Evolutionary conservation across 2,113 vertebrate genomes (phyloP).

Genomic region (Glaucidium brasilianum): DNA sequence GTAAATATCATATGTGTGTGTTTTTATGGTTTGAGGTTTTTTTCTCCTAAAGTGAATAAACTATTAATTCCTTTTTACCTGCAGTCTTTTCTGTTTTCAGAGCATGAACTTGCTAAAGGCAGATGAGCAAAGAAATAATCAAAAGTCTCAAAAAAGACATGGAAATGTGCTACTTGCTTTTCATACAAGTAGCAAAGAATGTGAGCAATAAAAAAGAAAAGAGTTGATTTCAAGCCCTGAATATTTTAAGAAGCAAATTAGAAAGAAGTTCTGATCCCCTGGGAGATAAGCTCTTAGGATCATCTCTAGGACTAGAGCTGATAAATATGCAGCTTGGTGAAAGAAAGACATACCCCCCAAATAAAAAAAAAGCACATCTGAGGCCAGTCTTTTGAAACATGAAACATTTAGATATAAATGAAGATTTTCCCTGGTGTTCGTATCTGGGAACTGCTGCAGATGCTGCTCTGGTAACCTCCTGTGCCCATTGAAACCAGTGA

Average conservation of each 20-base stretch:
- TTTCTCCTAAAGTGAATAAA: neutral
- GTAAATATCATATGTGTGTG: neutral
- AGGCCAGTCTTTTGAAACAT: neutral
- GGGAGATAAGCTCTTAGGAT: neutral
- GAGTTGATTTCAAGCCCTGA: neutral
- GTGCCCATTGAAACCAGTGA: neutral
- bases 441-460: neutral
- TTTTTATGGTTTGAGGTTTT: neutral
- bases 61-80: neutral
- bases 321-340: neutral
- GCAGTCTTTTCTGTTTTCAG: neutral
- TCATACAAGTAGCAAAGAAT: neutral
- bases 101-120: neutral
- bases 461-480: neutral
- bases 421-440: neutral
- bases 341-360: neutral
- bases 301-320: neutral
- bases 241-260: conserved; percentile 3
- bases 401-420: neutral
- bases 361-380: neutral
- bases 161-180: neutral
- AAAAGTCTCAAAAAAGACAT: neutral
- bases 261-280: neutral
- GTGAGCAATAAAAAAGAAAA: neutral
- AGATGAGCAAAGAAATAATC: neutral